Evolutionary conservation across 1,140 invertebrate genomes (phyloP), one percentile per base, ranked within the genome.

Genomic region (Vanessa atalanta): DNA sequence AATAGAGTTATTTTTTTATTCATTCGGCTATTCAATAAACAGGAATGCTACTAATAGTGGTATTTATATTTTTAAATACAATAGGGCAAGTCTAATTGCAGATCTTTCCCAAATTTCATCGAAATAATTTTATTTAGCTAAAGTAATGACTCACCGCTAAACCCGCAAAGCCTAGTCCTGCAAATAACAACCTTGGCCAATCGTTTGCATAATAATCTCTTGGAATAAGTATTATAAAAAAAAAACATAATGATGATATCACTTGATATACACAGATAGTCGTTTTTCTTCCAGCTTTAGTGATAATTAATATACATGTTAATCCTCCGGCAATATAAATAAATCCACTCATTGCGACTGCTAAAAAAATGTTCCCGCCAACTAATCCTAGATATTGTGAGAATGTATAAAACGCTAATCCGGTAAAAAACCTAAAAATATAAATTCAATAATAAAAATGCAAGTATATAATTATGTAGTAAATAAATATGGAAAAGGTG

Each of bases 401-500:
- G 57, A 96, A 95, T 4, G 96, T 96, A 79, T 95, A 97, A 79
- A 96, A 95, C 26, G 95, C 94, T 81, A 96, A 93, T 26, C 96
- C 96, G 50, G 94, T 95, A 31, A 95, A 95, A 50, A 96, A 88
- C 96, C 96, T 93, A 78, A 47, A 88, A 89, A 73, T 47, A 53
- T n/a, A 3, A 53, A 9, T 57, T 4, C 14, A 26, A 1, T 31
- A 48, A 15, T 6, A 50, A 48, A 9, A 9, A 48, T 4, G 3
- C 12, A n/a, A 63, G 5, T 13, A 11, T 8, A 43, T 43, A 7
- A 43, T 8, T 7, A 43, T n/a, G 26, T 31, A 31, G 26, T 31
- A 31, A 31, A 31, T 31, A 31, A 20, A 31, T 31, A 31, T 4
- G 6, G 3, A 31, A 31, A 2, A 31, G 26, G 26, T 2, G 26